phyloP scores from a whole-genome alignment of 2,888 invertebrate species.

The Drosophila anceps region DNA sequence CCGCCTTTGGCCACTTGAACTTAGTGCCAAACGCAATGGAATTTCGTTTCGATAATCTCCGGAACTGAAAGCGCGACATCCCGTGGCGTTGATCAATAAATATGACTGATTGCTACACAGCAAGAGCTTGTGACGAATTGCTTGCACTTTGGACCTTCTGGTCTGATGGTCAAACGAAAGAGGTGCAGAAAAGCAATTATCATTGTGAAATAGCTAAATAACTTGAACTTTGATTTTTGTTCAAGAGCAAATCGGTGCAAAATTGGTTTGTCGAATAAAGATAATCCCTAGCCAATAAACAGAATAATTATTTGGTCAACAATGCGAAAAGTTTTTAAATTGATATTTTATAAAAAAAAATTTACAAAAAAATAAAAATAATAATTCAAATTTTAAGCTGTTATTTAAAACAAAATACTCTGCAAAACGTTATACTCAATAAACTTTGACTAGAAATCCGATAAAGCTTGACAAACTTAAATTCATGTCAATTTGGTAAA shows the following conservation, averaged over 20 bases:
- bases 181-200: slow-evolving; percentile 7
- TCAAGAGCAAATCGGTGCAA: not conserved
- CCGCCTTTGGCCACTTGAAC: slow-evolving; percentile 56
- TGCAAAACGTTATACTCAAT: not conserved
- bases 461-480: slow-evolving; percentile 9
- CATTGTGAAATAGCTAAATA: slow-evolving; percentile 36
- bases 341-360: too few relatives aligned
- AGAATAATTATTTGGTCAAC: not conserved
- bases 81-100: slow-evolving; percentile 41
- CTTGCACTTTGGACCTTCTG: slow-evolving; percentile 22
- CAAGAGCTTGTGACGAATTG: slow-evolving; percentile 14
- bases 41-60: slow-evolving; percentile 44
- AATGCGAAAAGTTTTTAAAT: not conserved
- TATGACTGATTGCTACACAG: slow-evolving; percentile 51
- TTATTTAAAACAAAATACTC: not conserved
- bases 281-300: not conserved
- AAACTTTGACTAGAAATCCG: not conserved
- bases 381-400: not conserved
- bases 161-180: slow-evolving; percentile 4
- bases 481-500: slow-evolving; percentile 8
- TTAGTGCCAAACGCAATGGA: slow-evolving; percentile 47
- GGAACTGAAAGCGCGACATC: slow-evolving; percentile 33
- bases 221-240: not conserved
- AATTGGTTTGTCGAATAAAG: not conserved
- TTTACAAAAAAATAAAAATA: not conserved